Conservation (phyloP, 2,797 vertebrate species). For the Agapornis canus region DNA sequence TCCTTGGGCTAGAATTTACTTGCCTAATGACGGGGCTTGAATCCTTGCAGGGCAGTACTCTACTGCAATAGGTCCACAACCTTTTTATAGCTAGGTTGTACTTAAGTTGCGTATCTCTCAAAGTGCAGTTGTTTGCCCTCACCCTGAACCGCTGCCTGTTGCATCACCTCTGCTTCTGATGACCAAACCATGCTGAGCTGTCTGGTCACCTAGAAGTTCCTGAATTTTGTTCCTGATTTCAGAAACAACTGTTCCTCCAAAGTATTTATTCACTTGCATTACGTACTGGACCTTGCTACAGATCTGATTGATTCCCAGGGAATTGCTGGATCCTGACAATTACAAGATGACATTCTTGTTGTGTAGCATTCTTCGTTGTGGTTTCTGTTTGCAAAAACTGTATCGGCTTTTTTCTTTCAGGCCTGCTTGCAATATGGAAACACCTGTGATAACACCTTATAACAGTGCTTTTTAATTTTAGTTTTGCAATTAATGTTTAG, state of each 20-base stretch:
- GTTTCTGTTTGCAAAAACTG: not conserved
- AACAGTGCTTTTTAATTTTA: not conserved
- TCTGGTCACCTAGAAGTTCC: not conserved
- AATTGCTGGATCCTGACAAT: not conserved
- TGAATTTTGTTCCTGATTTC: not conserved
- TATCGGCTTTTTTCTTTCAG: not conserved
- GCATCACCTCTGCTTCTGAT: not conserved
- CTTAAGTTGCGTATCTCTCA: rapidly evolving
- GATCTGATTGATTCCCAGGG: not conserved
- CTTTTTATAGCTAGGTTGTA: not conserved
- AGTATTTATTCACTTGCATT: not conserved
- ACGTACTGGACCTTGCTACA: not conserved
- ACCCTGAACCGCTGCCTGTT: not conserved
- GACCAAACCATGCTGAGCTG: not conserved
- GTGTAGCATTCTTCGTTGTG: not conserved
- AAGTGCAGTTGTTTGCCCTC: not conserved
- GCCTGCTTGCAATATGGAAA: not conserved
- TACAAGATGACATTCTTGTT: not conserved
- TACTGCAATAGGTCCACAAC: not conserved
- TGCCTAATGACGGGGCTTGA: not conserved
- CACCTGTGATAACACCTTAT: not conserved
- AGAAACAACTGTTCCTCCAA: not conserved
- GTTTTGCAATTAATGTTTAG: not conserved
- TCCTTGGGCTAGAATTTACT: not conserved
- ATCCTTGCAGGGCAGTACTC: not conserved